phyloP scores from a whole-genome alignment of 2,888 invertebrate genomes.

The Scelioninae gen. 1 region DNA sequence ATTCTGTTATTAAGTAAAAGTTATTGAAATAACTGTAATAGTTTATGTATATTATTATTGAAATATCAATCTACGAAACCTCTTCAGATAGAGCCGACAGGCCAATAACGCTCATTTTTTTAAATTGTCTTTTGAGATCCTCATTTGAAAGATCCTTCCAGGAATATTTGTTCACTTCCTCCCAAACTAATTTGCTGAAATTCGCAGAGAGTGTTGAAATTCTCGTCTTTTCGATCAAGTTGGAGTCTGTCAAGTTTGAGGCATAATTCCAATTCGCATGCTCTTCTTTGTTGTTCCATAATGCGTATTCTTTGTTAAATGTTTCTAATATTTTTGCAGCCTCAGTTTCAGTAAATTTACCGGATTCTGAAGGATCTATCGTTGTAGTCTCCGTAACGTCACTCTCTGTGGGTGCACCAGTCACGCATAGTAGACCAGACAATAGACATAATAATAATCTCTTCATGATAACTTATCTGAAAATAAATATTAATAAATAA shows the following conservation, averaged over 20 bases:
- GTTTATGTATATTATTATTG: too few relatives aligned
- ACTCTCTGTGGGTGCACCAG: conserved; percentile 22
- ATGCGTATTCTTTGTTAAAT: conserved; percentile 87
- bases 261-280: conserved; percentile 90
- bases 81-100: conserved; percentile 89
- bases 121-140: conserved; percentile 90
- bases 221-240: conserved; percentile 86
- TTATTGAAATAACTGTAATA: too few relatives aligned
- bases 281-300: conserved; percentile 86
- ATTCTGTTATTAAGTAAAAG: too few relatives aligned
- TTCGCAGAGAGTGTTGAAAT: conserved; percentile 84
- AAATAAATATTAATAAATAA: neutral
- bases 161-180: conserved; percentile 88
- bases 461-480: conserved; percentile 40
- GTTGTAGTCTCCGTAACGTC: conserved; percentile 19
- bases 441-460: conserved; percentile 19
- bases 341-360: conserved; percentile 85
- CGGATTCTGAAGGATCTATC: neutral
- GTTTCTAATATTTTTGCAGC: conserved; percentile 86
- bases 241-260: conserved; percentile 90
- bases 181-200: conserved; percentile 88
- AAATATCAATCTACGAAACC: too few relatives aligned
- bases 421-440: conserved; percentile 16
- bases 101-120: conserved; percentile 89
- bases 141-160: conserved; percentile 90